phyloP scores from a whole-genome alignment of 2,797 vertebrate species.

The Coilia nasus region DNA sequence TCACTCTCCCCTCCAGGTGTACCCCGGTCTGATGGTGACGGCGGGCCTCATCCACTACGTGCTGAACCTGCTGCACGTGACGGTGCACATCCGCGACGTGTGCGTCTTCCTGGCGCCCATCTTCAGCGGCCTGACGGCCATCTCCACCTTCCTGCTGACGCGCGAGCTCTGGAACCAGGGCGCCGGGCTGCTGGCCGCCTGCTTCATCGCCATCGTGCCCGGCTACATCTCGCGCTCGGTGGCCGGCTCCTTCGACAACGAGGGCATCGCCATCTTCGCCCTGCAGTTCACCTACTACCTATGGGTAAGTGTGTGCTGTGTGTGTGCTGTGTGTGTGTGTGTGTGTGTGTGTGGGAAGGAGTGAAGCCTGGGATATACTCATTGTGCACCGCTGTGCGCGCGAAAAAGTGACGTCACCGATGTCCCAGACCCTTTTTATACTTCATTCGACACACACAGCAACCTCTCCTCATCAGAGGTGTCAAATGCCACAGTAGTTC shows the following conservation, averaged over 20 bases:
- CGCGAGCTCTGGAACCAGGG: conserved; percentile 98
- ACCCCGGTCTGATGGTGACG: conserved; percentile 96
- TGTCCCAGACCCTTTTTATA: too few relatives aligned
- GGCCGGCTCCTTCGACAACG: conserved; percentile 96
- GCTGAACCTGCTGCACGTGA: conserved; percentile 94
- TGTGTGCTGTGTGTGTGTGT: too few relatives aligned
- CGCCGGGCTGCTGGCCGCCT: conserved; percentile 94
- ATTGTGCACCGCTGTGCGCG: too few relatives aligned
- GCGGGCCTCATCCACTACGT: conserved; percentile 97
- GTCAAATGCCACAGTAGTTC: too few relatives aligned
- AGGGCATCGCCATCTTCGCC: conserved; percentile 98
- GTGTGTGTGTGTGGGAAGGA: too few relatives aligned
- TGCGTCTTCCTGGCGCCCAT: conserved; percentile 96
- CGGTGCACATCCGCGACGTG: conserved; percentile 96
- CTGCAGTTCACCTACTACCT: conserved; percentile 99
- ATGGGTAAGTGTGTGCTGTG: conserved; percentile 86
- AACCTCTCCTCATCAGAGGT: too few relatives aligned
- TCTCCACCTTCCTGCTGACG: conserved; percentile 96
- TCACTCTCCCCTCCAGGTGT: conserved; percentile 54
- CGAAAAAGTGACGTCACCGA: too few relatives aligned
- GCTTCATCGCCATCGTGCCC: conserved; percentile 97
- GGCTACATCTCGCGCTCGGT: conserved; percentile 98
- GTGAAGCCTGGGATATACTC: too few relatives aligned
- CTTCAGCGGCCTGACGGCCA: conserved; percentile 96
- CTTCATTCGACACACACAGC: too few relatives aligned